A percentile compares a stretch with the other conserved stretches of the same genome.
These are phyloP conservation scores for Dendrolimus kikuchii DNA, from an alignment of 1,140 invertebrate species.

Conservation along the genomic window DNA sequence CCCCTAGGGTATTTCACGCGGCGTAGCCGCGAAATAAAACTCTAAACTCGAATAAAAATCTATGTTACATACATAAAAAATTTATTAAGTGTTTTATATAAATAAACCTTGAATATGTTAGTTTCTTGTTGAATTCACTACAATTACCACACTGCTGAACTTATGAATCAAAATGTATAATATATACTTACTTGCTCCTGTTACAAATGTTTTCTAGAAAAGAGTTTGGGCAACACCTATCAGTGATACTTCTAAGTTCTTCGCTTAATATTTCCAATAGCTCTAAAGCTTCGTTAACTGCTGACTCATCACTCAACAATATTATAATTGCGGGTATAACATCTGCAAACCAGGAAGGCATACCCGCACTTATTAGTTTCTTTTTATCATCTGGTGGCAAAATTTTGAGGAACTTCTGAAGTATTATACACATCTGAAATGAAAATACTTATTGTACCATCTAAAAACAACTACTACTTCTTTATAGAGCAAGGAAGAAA, in stretches of 20 bases:
- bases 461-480: too few species aligned
- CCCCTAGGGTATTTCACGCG: too few species aligned
- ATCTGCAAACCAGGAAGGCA: conserved; percentile 50
- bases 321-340: conserved; percentile 27
- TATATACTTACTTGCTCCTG: conserved; percentile 40
- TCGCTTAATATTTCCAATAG: conserved; percentile 43
- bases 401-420: conserved; percentile 34
- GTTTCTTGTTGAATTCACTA: too few species aligned
- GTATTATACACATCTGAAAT: conserved; percentile 35
- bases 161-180: neutral
- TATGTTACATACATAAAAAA: too few species aligned
- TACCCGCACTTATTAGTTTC: conserved; percentile 39
- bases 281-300: conserved; percentile 19
- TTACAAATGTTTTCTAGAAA: conserved; percentile 40
- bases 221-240: conserved; percentile 30
- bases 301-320: neutral
- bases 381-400: conserved; percentile 36
- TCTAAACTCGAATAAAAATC: too few species aligned
- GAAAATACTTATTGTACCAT: conserved; percentile 5
- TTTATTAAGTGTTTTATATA: too few species aligned
- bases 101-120: too few species aligned
- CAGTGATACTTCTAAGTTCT: conserved; percentile 38
- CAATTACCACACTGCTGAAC: too few species aligned
- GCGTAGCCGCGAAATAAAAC: too few species aligned
- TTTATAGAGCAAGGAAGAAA: too few species aligned